Evolutionary conservation across 35 echinoderm and acorn worm genomes (phyloP).

Genomic region (Holothuria glaberrima): DNA sequence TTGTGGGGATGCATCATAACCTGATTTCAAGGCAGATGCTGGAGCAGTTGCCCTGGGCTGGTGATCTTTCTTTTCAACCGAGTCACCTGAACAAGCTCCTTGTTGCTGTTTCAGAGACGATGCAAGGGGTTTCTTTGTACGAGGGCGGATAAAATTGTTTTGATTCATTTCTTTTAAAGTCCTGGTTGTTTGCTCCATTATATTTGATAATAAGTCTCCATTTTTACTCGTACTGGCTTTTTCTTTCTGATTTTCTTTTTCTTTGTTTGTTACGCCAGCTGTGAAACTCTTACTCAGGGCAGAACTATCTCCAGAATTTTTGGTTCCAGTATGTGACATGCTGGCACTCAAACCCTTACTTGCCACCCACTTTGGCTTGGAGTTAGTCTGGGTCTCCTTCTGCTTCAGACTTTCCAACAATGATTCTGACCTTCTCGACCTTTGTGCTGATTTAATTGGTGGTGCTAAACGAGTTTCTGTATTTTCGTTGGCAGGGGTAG

Average conservation of each 20-base stretch:
- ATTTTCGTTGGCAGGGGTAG: background rate
- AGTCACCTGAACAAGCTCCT: too few relatives aligned
- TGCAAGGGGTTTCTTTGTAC: too few relatives aligned
- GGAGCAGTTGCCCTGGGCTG: too few relatives aligned
- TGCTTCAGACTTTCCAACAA: slow-evolving; percentile 18
- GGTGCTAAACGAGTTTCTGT: background rate
- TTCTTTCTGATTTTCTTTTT: background rate
- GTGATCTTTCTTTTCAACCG: too few relatives aligned
- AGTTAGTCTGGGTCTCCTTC: background rate
- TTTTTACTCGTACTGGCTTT: background rate
- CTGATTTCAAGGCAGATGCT: too few relatives aligned
- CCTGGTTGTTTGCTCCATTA: background rate
- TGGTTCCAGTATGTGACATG: too few relatives aligned
- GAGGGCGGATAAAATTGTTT: too few relatives aligned
- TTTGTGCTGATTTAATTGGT: slow-evolving; percentile 10
- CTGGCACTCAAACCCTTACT: too few relatives aligned
- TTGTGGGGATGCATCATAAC: too few relatives aligned
- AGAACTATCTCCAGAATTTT: too few relatives aligned
- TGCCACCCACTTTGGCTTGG: background rate
- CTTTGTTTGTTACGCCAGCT: background rate
- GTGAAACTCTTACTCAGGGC: background rate
- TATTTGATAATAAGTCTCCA: background rate
- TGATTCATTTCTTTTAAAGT: background rate
- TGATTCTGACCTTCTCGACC: background rate
- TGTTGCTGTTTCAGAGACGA: too few relatives aligned